Evolutionary conservation across 2,113 vertebrate genomes (phyloP), one percentile per base, ranked within the genome.

Genomic region (Bambusicola thoracicus): DNA sequence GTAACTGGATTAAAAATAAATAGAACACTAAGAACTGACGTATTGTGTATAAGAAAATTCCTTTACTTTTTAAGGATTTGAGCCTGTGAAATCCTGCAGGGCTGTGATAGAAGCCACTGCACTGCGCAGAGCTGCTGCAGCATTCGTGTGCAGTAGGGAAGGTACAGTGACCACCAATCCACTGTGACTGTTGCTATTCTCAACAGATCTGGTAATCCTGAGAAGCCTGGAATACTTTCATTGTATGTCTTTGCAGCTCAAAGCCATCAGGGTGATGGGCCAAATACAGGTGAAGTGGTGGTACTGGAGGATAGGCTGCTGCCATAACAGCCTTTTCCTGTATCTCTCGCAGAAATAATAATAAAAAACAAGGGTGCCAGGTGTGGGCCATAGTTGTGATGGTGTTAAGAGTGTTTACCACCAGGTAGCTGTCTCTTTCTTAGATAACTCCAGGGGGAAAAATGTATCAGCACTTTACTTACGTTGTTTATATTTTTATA

Each of bases 1-100:
- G 15, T 91, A 21, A 10, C 27, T 78, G 61, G 20, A 62, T 91
- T 89, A 84, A 89, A 92, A 95, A 66, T 17, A 63, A 92, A 76
- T 27, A 4, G 76, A 70, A 48, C 30, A 19, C 27, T 46, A 38
- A 32, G 55, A 36, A 13, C 11, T 44, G 36, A 40, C 24, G 40
- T 40, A 27, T 27, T 38, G 24, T 62, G 24, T 27, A 27, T 40
- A 40, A 62, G 61, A 40, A 62, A 62, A 62, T 62, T 40, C 61
- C 61, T 40, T 38, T 40, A 40, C 36, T 34, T 27, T 29, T 27
- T 62, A 27, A 38, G 61, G 38, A 38, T 38, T 18, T 62, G 61
- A 25, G 36, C 24, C 36, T 16, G 10, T 38, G 36, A 29, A 38
- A 25, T 62, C 36, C 61, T 40, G 25, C 61, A 62, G 61, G 25